phyloP scores from a whole-genome alignment of 2,888 invertebrate genomes.

The Callyntrura guangdongensis region DNA sequence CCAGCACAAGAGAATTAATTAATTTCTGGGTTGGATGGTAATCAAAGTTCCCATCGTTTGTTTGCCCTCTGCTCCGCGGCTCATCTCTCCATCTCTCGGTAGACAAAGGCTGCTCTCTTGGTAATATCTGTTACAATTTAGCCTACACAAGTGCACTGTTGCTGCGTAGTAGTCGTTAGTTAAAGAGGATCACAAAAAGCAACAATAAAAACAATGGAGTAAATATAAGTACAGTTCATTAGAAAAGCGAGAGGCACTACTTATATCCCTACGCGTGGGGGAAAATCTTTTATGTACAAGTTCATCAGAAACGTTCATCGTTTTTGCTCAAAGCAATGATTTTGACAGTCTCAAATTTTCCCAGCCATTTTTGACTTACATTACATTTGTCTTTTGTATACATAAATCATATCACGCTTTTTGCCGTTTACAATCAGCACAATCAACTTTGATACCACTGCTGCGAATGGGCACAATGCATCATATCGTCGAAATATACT shows the following conservation, averaged over 20 bases:
- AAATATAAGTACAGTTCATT: conserved; percentile 68
- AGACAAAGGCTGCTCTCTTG: background rate
- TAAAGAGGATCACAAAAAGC: background rate
- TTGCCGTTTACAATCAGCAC: background rate
- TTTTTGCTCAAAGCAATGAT: conserved; percentile 44
- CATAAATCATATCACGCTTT: conserved; percentile 31
- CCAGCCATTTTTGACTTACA: conserved; percentile 49
- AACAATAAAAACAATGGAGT: conserved; percentile 52
- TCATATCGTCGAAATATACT: background rate
- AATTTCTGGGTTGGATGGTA: conserved; percentile 78
- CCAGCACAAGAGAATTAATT: conserved; percentile 79
- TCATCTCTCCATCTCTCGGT: conserved; percentile 20
- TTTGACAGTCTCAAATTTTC: conserved; percentile 57
- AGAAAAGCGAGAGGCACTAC: conserved; percentile 37
- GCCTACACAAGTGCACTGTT: conserved; percentile 42
- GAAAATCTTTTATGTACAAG: conserved; percentile 53
- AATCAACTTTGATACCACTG: background rate
- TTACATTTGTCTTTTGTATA: conserved; percentile 24
- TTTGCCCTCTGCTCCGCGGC: conserved; percentile 67
- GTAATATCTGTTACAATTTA: conserved; percentile 19
- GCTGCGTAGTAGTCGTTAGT: background rate
- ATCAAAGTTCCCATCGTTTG: conserved; percentile 80
- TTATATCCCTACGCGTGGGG: background rate
- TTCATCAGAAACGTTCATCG: conserved; percentile 62
- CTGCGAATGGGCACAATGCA: background rate